phyloP scores from a whole-genome alignment of 2,113 vertebrate genomes.

The Bufo gargarizans region DNA sequence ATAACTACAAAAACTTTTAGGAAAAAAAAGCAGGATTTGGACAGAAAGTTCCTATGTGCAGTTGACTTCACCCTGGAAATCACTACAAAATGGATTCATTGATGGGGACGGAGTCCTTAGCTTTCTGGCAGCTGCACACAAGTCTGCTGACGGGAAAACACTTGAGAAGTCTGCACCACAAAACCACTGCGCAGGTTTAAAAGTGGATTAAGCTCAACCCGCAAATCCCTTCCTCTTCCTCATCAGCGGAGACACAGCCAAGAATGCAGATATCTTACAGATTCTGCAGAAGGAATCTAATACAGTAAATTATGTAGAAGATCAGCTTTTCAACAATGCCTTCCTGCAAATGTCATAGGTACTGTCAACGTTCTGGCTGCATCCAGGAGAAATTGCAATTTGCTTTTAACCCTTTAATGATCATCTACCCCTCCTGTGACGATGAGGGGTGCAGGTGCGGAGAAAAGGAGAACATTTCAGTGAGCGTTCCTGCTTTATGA shows the following conservation, averaged over 20 bases:
- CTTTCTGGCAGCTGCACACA: constrained; percentile 21
- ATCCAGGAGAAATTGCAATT: neutral
- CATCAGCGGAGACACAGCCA: neutral
- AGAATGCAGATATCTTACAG: neutral
- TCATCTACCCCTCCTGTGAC: no score
- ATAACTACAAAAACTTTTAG: neutral
- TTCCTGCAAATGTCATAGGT: neutral
- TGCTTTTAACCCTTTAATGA: neutral
- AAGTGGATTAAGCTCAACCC: constrained; percentile 2
- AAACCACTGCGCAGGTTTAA: constrained; percentile 35
- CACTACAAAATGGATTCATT: neutral
- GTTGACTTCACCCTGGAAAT: neutral
- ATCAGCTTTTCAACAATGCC: no score
- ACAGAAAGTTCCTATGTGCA: neutral
- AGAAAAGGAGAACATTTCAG: no score
- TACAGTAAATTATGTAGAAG: no score
- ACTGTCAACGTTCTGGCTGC: neutral
- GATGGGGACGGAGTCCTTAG: neutral
- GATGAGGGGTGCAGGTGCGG: neutral
- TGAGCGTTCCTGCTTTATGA: no score
- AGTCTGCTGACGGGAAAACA: constrained; percentile 34
- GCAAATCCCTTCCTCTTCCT: constrained; percentile 37
- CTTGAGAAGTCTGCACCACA: constrained; percentile 40
- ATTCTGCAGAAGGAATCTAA: no score
- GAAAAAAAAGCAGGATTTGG: neutral